phyloP scores from a whole-genome alignment of 2,888 invertebrate genomes.

The Augiades crinisus region DNA sequence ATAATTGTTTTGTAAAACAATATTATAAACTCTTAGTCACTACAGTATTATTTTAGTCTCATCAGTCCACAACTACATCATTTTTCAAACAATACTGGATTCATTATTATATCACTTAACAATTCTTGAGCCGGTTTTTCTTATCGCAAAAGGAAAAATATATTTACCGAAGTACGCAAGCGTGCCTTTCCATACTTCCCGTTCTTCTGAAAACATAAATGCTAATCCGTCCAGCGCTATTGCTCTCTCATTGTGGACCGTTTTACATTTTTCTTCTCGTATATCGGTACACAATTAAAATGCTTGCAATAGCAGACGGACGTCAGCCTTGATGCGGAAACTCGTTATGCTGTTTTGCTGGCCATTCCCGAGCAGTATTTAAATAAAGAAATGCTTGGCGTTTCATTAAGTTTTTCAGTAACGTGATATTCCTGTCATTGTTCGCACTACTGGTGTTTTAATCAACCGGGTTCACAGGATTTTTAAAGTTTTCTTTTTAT shows the following conservation, averaged over 20 bases:
- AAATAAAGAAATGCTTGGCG: constrained; percentile 10
- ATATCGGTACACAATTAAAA: constrained; percentile 65
- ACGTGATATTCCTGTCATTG: constrained; percentile 2
- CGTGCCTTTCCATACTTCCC: constrained; percentile 34
- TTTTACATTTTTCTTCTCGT: constrained; percentile 52
- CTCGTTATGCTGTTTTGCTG: constrained; percentile 15
- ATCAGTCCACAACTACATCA: too few relatives aligned
- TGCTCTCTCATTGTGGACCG: constrained; percentile 57
- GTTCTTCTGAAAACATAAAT: constrained; percentile 38
- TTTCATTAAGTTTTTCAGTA: constrained; percentile 10
- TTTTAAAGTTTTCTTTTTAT: too few relatives aligned
- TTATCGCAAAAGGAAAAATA: neutral
- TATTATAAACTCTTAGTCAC: too few relatives aligned
- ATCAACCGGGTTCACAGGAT: too few relatives aligned
- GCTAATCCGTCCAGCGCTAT: constrained; percentile 50
- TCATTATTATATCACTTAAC: too few relatives aligned
- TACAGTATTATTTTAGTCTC: too few relatives aligned
- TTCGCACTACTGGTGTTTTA: too few relatives aligned
- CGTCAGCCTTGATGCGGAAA: constrained; percentile 15
- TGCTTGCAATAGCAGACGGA: constrained; percentile 46
- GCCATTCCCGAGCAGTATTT: constrained; percentile 7
- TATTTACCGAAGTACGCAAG: constrained; percentile 17
- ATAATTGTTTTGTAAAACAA: too few relatives aligned
- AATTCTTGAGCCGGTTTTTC: too few relatives aligned
- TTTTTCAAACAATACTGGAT: too few relatives aligned